Conservation (phyloP, 2,797 vertebrate species). For the Gorsachius magnificus region DNA sequence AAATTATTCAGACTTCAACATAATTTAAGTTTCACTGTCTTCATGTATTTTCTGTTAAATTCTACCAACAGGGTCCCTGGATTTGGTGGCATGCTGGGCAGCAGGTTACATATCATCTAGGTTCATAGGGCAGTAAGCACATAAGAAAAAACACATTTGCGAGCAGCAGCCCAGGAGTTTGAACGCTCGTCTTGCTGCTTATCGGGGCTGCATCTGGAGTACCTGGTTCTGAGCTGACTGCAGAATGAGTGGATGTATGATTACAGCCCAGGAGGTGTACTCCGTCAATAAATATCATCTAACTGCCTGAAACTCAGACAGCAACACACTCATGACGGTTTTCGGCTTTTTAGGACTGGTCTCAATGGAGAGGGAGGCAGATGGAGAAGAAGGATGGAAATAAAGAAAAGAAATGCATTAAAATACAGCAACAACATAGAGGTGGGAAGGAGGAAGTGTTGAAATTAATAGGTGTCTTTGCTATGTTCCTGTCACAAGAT, state of each 20-base stretch:
- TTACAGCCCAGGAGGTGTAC: not conserved
- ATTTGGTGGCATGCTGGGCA: not conserved
- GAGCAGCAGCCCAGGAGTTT: not conserved
- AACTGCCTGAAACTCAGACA: not conserved
- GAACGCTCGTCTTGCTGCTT: accelerated
- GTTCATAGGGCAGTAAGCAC: not conserved
- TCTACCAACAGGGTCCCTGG: not conserved
- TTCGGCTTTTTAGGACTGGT: not conserved
- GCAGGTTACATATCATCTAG: not conserved
- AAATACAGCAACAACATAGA: not conserved
- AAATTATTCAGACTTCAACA: not conserved
- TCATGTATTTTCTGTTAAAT: not conserved
- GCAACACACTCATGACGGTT: not conserved
- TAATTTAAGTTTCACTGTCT: not conserved
- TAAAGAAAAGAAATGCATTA: not conserved
- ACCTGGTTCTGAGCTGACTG: not conserved
- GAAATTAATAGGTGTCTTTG: not conserved
- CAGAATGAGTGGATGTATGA: not conserved
- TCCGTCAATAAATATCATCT: not conserved
- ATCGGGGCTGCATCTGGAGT: not conserved
- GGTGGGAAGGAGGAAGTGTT: not conserved
- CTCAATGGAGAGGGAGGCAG: not conserved
- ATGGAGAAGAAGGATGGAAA: not conserved
- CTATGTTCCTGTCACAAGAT: not conserved
- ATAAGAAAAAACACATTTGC: not conserved